Percentiles rank a stretch among this genome's conserved stretches.
Conservation (phyloP, 2,113 vertebrate species). For the Stigmatopora argus region DNA sequence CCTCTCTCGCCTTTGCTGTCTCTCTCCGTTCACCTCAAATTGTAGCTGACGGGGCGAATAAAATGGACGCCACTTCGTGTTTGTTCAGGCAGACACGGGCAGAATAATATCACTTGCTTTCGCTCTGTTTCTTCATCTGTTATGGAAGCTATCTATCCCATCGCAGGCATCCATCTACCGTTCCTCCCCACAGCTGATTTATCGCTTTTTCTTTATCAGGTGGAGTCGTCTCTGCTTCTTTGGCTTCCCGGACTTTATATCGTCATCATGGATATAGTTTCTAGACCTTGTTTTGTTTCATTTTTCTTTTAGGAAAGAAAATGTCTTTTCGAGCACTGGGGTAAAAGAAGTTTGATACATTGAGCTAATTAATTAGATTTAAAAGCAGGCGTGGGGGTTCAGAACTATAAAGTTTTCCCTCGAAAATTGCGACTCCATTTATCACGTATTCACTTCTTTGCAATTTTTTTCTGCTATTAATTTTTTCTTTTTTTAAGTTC, state of each 20-base stretch:
- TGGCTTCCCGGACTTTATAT: constrained; percentile 54
- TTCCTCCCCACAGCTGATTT: constrained; percentile 43
- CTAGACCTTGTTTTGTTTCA: constrained; percentile 19
- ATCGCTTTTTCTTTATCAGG: constrained; percentile 52
- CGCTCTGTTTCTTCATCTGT: constrained; percentile 5
- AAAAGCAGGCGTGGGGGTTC: too few relatives aligned
- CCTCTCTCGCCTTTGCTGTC: constrained; percentile 23
- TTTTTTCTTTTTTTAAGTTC: too few relatives aligned
- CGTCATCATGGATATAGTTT: constrained; percentile 43
- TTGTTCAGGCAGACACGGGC: constrained; percentile 29
- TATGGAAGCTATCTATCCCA: constrained; percentile 45
- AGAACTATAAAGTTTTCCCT: too few relatives aligned
- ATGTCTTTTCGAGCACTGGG: constrained; percentile 26
- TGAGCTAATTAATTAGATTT: neutral
- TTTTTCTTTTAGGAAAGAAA: constrained; percentile 30
- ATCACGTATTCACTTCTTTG: too few relatives aligned
- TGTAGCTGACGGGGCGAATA: constrained; percentile 47
- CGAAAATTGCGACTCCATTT: too few relatives aligned
- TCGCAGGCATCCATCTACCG: constrained; percentile 49
- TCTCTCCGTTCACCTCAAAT: constrained; percentile 38
- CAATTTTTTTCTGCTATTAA: too few relatives aligned
- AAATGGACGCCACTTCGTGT: constrained; percentile 41
- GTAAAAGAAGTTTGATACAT: constrained; percentile 24
- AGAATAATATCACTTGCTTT: neutral
- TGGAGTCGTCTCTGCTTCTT: constrained; percentile 35